Conservation (phyloP, 2,113 vertebrate genomes). For the Ceyx margarethae region DNA sequence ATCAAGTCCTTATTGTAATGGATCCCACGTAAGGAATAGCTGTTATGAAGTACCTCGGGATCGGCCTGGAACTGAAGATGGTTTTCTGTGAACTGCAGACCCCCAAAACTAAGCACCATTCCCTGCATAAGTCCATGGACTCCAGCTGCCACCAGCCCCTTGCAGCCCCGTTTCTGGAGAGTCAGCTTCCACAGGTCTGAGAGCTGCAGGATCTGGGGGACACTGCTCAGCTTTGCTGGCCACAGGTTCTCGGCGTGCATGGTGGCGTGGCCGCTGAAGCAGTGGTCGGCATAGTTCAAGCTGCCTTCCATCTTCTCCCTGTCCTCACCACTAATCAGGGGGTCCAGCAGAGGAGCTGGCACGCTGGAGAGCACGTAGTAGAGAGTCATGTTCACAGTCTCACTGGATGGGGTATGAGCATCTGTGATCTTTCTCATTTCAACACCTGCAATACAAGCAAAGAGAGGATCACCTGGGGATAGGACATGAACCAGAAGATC, state of each 20-base stretch:
- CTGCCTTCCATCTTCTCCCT: conserved; percentile 84
- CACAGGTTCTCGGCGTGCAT: conserved; percentile 97
- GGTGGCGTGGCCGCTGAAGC: conserved; percentile 95
- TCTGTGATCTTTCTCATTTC: conserved; percentile 95
- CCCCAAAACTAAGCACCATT: conserved; percentile 95
- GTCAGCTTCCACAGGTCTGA: conserved; percentile 92
- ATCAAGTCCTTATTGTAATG: conserved; percentile 93
- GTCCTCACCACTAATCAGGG: conserved; percentile 73
- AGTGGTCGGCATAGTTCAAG: conserved; percentile 94
- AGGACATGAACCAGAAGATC: not conserved
- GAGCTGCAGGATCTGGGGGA: conserved; percentile 89
- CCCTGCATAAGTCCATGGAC: conserved; percentile 93
- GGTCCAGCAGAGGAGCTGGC: conserved; percentile 84
- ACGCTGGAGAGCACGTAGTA: conserved; percentile 90
- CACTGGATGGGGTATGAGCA: conserved; percentile 86
- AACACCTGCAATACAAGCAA: conserved; percentile 75
- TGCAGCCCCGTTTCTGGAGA: conserved; percentile 93
- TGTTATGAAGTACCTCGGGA: conserved; percentile 93
- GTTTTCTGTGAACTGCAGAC: conserved; percentile 97
- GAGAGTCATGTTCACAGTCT: conserved; percentile 92
- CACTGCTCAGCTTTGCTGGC: conserved; percentile 80
- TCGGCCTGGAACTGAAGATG: conserved; percentile 98
- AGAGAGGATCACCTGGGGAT: no score
- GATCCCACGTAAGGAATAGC: conserved; percentile 91
- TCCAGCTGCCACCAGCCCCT: conserved; percentile 85